Evolutionary conservation across 2,113 vertebrate genomes (phyloP), one percentile per base, ranked within the genome.

Genomic region (Myocastor coypus): DNA sequence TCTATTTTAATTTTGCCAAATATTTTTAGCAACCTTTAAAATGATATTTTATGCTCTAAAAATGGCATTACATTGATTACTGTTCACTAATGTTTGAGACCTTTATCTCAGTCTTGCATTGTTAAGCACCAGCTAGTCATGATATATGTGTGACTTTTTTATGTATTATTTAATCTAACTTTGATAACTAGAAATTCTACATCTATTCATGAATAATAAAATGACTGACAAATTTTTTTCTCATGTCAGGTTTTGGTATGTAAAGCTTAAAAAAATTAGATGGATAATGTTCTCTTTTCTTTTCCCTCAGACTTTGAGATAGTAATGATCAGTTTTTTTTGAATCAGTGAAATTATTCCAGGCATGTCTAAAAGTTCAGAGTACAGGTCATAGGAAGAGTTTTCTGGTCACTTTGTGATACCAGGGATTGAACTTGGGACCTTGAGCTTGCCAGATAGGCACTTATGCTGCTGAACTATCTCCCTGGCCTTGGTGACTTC

Each of bases 11-110:
- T 91, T 87, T 95, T 73, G 22, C 55, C 34, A 81, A 14, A 40
- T 81, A 81, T 68, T 77, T 94, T 59, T 37, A 87, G 32, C 55
- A 63, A 32, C 42, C 78, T 89, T 91, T 73, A 85, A 83, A 26
- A 46, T 82, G 11, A 64, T 83, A 13, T 77, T 88, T 83, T 28
- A 30, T 55, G 28, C 61, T 71, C 17, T 34, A 34, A 68, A 84
- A 83, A 78, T 59, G 12, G 37, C 59, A 32, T 46, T 84, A 42
- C 59, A 32, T 42, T 42, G 37, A 66, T 89, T 83, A n/a, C 66
- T 69, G 16, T 80, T 63, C 64, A 14, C 28, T 78, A 50, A 50
- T 17, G 42, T 78, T 50, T 50, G 42, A 78, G 2, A 5, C 6
- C 52, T 89, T 69, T 64, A 61, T 94, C 24, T 50, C 73, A 32